Percentiles rank a stretch among this genome's conserved stretches.
Conservation (phyloP, 2,888 invertebrate genomes). For the Microctonus brassicae region DNA sequence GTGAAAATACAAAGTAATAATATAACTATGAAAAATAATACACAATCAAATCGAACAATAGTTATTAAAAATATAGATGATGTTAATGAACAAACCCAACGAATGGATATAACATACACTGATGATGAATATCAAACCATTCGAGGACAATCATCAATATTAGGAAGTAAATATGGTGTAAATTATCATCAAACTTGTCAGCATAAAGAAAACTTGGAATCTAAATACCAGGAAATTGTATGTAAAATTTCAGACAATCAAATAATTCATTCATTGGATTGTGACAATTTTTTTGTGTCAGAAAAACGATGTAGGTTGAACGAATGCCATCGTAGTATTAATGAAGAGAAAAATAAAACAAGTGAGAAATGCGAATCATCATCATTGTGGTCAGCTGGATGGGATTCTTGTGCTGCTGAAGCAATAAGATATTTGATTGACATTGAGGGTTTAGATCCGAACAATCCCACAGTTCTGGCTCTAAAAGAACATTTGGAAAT, state of each 20-base stretch:
- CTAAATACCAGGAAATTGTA: neutral
- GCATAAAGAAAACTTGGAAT: neutral
- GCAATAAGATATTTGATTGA: slow-evolving; percentile 62
- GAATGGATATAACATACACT: neutral
- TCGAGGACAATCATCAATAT: slow-evolving; percentile 15
- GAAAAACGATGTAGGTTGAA: slow-evolving; percentile 15
- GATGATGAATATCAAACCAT: slow-evolving; percentile 15
- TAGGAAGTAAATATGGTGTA: slow-evolving; percentile 23
- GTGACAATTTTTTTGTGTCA: neutral
- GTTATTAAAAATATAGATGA: neutral
- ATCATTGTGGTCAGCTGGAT: slow-evolving; percentile 58
- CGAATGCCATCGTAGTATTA: neutral
- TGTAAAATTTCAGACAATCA: neutral
- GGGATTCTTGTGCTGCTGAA: slow-evolving; percentile 63
- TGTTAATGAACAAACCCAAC: neutral
- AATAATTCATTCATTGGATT: neutral
- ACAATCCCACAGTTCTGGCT: slow-evolving; percentile 64
- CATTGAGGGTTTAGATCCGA: slow-evolving; percentile 60
- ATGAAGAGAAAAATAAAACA: slow-evolving; percentile 4
- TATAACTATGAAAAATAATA: neutral
- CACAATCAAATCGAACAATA: neutral
- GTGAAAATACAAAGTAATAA: slow-evolving; percentile 48
- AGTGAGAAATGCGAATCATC: neutral
- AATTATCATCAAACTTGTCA: neutral
- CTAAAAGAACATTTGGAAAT: slow-evolving; percentile 61